Evolutionary conservation across 2,797 vertebrate genomes (phyloP), one percentile per base, ranked within the genome.

Genomic region (Macroramphosus scolopax): DNA sequence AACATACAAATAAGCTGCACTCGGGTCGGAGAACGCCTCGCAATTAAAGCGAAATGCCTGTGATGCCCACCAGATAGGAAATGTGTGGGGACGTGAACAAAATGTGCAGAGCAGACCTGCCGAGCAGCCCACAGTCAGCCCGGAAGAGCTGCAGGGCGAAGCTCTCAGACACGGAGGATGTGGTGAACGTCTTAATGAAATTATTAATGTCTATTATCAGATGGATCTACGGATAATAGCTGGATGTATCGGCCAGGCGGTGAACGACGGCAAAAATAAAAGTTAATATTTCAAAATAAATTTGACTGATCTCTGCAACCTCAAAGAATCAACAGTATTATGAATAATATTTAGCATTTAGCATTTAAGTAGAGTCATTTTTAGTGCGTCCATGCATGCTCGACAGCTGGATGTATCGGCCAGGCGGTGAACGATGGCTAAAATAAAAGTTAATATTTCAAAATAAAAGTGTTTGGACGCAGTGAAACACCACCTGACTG

Each of bases 41-140:
- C 90, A 92, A 89, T 92, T 89, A 90, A 90, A 91, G 91, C 83
- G 89, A 79, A 93, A 92, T 89, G 89, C 87, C 88, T 89, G 81
- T 77, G 91, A 92, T 87, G 91, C 91, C 89, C 89, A 86, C 84
- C 77, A 87, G 87, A 90, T 88, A 79, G 89, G 89, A 90, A 89
- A 90, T 84, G 90, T 86, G 89, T 88, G 87, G 90, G n/a, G 90
- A 92, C 88, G 85, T 75, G 88, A 81, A 90, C 82, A 83, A 91
- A 93, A 93, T 85, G 87, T 91, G 88, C 89, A 88, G 71, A 77
- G 87, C 92, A 90, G 91, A 90, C 80, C 86, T 89, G 90, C 91
- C 90, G 91, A 89, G 73, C 52, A 48, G 88, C 87, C 89, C 85
- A 70, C 90, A 83, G 87, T 83, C 88, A 89, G 84, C 85, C n/a